A percentile compares a stretch with the other conserved stretches of the same genome.
Conservation (phyloP, 1,140 invertebrate species). For the Yoshiicerus persimilis region DNA sequence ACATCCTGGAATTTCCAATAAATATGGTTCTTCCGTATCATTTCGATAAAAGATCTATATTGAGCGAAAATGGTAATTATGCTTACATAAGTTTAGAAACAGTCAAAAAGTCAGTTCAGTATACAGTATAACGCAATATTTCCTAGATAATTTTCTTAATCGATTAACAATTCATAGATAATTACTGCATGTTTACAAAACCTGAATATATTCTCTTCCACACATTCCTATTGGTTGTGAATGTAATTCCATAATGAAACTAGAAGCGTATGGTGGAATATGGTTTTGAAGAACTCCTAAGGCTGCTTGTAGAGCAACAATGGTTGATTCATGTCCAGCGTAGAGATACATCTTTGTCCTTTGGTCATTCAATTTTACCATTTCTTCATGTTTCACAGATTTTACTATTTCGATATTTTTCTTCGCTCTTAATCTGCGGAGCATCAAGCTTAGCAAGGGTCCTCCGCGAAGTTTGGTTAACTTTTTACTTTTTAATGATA, state of each 20-base stretch:
- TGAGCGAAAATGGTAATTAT: too few species aligned
- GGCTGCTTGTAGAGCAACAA: constrained; percentile 72
- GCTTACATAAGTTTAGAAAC: too few species aligned
- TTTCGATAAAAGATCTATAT: constrained; percentile 55
- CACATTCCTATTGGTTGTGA: background rate
- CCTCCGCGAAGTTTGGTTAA: constrained; percentile 57
- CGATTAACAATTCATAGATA: too few species aligned
- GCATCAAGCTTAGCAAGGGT: constrained; percentile 3
- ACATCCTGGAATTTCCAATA: constrained; percentile 14
- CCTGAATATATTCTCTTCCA: constrained; percentile 1
- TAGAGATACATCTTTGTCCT: constrained; percentile 65
- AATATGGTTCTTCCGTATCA: background rate
- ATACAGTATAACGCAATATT: too few species aligned
- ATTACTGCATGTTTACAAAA: background rate
- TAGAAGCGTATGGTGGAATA: constrained; percentile 51
- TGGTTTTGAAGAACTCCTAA: constrained; percentile 22
- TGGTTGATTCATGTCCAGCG: constrained; percentile 79
- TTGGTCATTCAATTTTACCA: background rate
- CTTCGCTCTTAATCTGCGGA: background rate
- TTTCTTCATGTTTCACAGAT: too few species aligned
- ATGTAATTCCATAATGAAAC: constrained; percentile 32
- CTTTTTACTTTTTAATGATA: constrained; percentile 56
- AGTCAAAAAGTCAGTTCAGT: too few species aligned
- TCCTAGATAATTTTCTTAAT: too few species aligned
- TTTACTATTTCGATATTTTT: too few species aligned